phyloP scores from a whole-genome alignment of 2,797 vertebrate genomes.

The Emys orbicularis region DNA sequence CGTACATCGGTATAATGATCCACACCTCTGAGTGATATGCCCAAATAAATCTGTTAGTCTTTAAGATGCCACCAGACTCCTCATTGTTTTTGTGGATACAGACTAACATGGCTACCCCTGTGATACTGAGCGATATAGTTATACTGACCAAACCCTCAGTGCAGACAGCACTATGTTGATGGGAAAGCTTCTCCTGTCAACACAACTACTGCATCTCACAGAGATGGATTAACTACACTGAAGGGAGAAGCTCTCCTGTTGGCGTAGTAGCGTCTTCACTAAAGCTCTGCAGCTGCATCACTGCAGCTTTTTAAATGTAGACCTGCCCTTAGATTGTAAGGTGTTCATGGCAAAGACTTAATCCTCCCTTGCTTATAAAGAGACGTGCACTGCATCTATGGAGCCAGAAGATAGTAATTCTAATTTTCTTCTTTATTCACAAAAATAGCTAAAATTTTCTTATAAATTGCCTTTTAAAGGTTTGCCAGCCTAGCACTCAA shows the following conservation, averaged over 20 bases:
- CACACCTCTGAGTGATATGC: no score
- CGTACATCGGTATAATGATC: neutral
- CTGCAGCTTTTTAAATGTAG: neutral
- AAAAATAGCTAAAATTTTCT: constrained; percentile 1
- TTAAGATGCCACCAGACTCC: no score
- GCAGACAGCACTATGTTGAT: no score
- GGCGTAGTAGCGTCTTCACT: neutral
- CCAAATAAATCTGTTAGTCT: no score
- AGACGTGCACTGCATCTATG: neutral
- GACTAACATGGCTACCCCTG: no score
- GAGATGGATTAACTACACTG: neutral
- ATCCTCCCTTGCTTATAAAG: neutral
- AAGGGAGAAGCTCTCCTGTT: neutral
- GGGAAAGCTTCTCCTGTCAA: neutral
- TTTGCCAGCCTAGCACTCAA: neutral
- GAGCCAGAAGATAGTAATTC: constrained; percentile 2
- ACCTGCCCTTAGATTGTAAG: neutral
- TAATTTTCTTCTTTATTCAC: neutral
- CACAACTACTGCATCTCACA: neutral
- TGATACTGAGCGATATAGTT: neutral
- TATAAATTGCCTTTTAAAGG: neutral
- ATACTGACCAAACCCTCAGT: neutral
- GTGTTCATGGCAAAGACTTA: neutral
- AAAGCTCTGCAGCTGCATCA: neutral
- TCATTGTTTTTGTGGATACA: no score